Evolutionary conservation across 2,113 vertebrate species (phyloP).

Genomic region (Craseonycteris thonglongyai): DNA sequence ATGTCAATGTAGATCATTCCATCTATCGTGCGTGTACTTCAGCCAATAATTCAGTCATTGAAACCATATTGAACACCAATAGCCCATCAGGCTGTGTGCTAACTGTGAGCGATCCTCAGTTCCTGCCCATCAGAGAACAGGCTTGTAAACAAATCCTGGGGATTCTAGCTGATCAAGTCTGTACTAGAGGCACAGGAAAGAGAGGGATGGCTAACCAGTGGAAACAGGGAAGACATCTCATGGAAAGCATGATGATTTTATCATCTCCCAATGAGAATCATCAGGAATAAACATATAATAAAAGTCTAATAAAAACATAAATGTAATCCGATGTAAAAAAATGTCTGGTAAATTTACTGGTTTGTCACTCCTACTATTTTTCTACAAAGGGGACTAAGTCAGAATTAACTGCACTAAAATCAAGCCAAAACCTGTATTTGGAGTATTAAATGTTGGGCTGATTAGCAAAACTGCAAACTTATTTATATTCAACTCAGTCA

Average conservation of each 20-base stretch:
- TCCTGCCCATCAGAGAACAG: not conserved
- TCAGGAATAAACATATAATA: not conserved
- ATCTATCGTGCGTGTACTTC: not conserved
- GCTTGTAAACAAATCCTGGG: not conserved
- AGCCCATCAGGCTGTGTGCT: not conserved
- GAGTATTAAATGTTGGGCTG: not conserved
- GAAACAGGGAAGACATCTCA: not conserved
- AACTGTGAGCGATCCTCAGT: not conserved
- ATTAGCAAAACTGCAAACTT: constrained; percentile 12
- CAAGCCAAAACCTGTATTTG: not conserved
- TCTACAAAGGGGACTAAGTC: not conserved
- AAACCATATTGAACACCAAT: not conserved
- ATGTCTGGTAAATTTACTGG: not conserved
- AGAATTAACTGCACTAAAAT: not conserved
- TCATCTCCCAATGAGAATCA: not conserved
- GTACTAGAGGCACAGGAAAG: not conserved
- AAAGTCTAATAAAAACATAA: not conserved
- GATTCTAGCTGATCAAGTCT: not conserved
- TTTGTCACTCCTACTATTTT: not conserved
- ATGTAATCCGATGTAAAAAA: not conserved
- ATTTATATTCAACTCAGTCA: not conserved
- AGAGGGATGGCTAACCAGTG: not conserved
- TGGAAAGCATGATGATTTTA: not conserved
- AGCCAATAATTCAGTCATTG: not conserved
- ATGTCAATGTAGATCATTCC: not conserved